Conservation (phyloP, 2,797 vertebrate genomes). For the Siniperca undulata region DNA sequence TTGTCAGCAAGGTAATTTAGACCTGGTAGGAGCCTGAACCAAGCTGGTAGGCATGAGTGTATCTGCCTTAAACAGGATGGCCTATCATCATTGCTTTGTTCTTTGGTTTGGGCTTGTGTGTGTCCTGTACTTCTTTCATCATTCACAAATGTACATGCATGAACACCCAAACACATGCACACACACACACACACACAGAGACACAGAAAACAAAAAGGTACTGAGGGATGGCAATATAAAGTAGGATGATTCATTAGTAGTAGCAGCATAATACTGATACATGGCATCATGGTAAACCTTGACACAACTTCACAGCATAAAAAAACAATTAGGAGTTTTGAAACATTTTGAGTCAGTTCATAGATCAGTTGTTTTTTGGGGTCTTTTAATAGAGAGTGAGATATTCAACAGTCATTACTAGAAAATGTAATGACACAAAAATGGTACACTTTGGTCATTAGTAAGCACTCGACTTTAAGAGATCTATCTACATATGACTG, state of each 20-base stretch:
- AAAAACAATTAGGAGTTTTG: too few species aligned
- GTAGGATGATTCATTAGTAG: conserved; percentile 13
- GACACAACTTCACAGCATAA: not conserved
- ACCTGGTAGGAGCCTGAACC: conserved; percentile 23
- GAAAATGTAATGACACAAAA: not conserved
- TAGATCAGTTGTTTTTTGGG: not conserved
- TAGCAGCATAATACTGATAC: not conserved
- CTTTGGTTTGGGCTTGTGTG: conserved; percentile 22
- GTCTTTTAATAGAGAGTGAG: not conserved
- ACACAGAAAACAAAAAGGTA: not conserved
- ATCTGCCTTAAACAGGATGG: conserved; percentile 34
- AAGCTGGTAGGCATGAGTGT: conserved; percentile 21
- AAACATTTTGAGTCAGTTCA: not conserved
- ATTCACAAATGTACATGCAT: conserved; percentile 8
- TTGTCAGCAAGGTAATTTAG: conserved; percentile 37
- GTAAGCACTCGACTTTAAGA: not conserved
- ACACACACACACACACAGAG: not conserved
- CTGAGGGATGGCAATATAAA: conserved; percentile 13
- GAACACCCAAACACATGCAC: not conserved
- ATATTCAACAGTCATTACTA: not conserved
- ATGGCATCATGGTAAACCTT: conserved; percentile 19
- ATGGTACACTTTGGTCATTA: not conserved
- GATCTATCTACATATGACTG: not conserved
- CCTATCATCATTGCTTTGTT: conserved; percentile 31
- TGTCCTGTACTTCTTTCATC: conserved; percentile 37